Evolutionary conservation across 2,797 vertebrate species (phyloP).

Genomic region (Enteromius afrohamiltoni): DNA sequence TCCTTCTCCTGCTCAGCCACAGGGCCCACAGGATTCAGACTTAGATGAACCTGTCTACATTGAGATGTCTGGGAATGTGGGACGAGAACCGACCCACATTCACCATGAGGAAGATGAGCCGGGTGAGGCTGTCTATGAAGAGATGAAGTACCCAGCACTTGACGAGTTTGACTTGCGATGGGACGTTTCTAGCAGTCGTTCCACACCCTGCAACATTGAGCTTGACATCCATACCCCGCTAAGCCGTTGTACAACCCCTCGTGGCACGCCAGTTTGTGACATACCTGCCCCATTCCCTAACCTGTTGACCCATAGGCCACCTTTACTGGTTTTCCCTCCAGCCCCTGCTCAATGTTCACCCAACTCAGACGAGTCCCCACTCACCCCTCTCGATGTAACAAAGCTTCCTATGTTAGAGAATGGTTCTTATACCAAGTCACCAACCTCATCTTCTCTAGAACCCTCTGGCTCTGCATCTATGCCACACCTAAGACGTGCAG

Average conservation of each 20-base stretch:
- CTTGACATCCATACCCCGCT: conserved; percentile 78
- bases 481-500: conserved; percentile 80
- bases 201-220: conserved; percentile 93
- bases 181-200: conserved; percentile 89
- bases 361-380: conserved; percentile 96
- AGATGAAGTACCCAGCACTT: conserved; percentile 96
- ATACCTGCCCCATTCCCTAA: conserved; percentile 98
- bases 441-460: conserved; percentile 80
- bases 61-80: conserved; percentile 95
- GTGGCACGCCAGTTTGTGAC: conserved; percentile 90
- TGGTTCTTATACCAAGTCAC: conserved; percentile 91
- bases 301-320: conserved; percentile 93
- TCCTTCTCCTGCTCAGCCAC: conserved; percentile 83
- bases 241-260: conserved; percentile 88
- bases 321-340: conserved; percentile 94
- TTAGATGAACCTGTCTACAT: conserved; percentile 97
- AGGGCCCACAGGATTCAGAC: conserved; percentile 85
- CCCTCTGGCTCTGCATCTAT: conserved; percentile 75
- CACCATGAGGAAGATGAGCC: conserved; percentile 91
- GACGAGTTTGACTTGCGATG: conserved; percentile 89
- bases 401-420: conserved; percentile 94
- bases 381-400: conserved; percentile 92
- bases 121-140: conserved; percentile 96
- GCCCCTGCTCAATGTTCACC: conserved; percentile 96
- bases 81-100: conserved; percentile 78